A percentile compares a stretch with the other conserved stretches of the same genome.
Evolutionary conservation across 1,140 invertebrate species (phyloP).

Genomic region (Atta cephalotes): DNA sequence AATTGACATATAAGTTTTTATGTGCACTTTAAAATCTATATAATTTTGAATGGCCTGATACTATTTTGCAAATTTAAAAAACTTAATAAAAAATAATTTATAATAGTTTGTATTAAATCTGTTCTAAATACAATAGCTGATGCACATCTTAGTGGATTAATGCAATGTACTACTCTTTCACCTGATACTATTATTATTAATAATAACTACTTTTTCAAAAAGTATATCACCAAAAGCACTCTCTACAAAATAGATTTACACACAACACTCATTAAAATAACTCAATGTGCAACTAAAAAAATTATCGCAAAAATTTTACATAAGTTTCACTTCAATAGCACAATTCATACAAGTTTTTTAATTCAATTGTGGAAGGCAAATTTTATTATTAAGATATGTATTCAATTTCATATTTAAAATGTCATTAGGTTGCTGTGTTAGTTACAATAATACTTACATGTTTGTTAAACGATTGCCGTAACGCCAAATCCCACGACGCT

Average conservation of each 20-base stretch:
- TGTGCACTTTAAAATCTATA: background rate
- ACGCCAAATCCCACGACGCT: slow-evolving; percentile 87
- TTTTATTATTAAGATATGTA: background rate
- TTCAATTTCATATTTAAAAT: background rate
- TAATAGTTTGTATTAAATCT: slow-evolving; percentile 11
- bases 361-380: background rate
- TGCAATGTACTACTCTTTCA: slow-evolving; percentile 38
- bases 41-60: background rate
- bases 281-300: background rate
- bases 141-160: slow-evolving; percentile 36
- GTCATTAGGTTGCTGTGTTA: background rate
- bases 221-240: slow-evolving; percentile 1
- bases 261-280: slow-evolving; percentile 44
- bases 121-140: background rate
- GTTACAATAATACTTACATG: slow-evolving; percentile 79
- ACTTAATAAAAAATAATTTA: background rate
- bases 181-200: background rate
- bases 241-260: slow-evolving; percentile 38
- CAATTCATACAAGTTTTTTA: background rate
- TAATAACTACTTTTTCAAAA: slow-evolving; percentile 28
- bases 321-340: slow-evolving; percentile 14
- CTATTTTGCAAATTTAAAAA: slow-evolving; percentile 8
- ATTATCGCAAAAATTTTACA: background rate
- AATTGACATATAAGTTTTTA: slow-evolving; percentile 23
- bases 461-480: slow-evolving; percentile 85